Base-by-base conservation (phyloP, 2,797 vertebrate genomes). In the Falco cherrug region DNA sequence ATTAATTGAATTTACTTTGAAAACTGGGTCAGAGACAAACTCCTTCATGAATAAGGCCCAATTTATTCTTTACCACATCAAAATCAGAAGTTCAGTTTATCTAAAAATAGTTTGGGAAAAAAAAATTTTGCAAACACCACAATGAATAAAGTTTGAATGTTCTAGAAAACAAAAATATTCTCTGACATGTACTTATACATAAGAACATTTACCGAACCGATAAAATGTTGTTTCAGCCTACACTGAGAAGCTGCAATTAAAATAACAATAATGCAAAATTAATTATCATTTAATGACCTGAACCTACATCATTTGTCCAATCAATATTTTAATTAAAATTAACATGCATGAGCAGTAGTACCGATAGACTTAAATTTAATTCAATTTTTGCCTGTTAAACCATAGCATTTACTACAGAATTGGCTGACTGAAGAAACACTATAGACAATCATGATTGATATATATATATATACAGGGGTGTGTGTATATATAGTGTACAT, bases 1-100 rank as follows among this genome's bases (percentile, higher is more conserved):
- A 90, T 92, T 96, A 89, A 94, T 93, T 94, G 41, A 85, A 74
- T 94, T 95, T 95, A 74, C 89, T 87, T 77, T 80, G 47, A 90
- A 95, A 97, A 94, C 64, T 89, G 48, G 84, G 87, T 94, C 90
- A 95, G 63, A 90, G 67, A 87, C 31, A 82, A 79, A 82, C 43
- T 73, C 19, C 64, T 77, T 91, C 31, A 51, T 21, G 33, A 80
- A 69, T 29, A 75, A 93, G 56, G 15, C 33, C 80, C 22, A 73
- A 35, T 84, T 84, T 84, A 47, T 63, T 79, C 76, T 88, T 63
- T 54, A 67, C 7, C 16, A 76, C 16, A 76, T 63, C 24, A 73
- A 88, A 93, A 83, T 77, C 29, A 60, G 37, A 90, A 86, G 31
- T 13, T 74, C 11, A 53, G 24, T 90, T 93, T 77, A 61, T 65